A percentile compares a stretch with the other conserved stretches of the same genome.
These are phyloP conservation scores for Neodiprion fabricii DNA, from an alignment of 1,140 invertebrate genomes.

Conservation along the genomic window DNA sequence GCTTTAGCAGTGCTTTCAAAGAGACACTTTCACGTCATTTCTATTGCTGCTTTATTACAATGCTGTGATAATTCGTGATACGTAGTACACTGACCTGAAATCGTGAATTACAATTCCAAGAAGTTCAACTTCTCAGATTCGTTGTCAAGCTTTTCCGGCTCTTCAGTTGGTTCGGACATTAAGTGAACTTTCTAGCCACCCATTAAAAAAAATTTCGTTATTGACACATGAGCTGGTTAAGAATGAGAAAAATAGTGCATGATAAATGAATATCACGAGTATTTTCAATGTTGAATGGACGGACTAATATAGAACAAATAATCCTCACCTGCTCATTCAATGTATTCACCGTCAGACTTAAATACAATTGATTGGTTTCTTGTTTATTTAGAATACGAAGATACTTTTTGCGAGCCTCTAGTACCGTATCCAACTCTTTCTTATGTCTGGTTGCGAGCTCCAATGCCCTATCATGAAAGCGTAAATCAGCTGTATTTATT, in stretches of 20 bases:
- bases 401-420: constrained; percentile 79
- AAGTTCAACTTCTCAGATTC: constrained; percentile 11
- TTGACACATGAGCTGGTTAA: neutral
- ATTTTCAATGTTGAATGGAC: neutral
- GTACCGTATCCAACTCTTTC: constrained; percentile 77
- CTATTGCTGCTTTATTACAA: too few relatives aligned
- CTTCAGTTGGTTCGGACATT: neutral
- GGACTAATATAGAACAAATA: neutral
- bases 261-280: neutral
- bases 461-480: constrained; percentile 69
- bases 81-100: neutral
- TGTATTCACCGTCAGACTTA: constrained; percentile 41
- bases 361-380: constrained; percentile 72
- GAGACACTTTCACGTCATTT: too few relatives aligned
- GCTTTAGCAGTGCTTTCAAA: too few relatives aligned
- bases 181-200: neutral
- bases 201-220: neutral
- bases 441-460: constrained; percentile 85
- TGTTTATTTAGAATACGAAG: constrained; percentile 75
- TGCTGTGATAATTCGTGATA: too few relatives aligned
- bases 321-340: constrained; percentile 27
- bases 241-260: neutral
- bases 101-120: constrained; percentile 13
- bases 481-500: constrained; percentile 17
- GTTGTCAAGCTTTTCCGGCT: constrained; percentile 8